A percentile compares a stretch with the other conserved stretches of the same genome.
Evolutionary conservation across 2,797 vertebrate genomes (phyloP).

Genomic region (Rhinella marina): DNA sequence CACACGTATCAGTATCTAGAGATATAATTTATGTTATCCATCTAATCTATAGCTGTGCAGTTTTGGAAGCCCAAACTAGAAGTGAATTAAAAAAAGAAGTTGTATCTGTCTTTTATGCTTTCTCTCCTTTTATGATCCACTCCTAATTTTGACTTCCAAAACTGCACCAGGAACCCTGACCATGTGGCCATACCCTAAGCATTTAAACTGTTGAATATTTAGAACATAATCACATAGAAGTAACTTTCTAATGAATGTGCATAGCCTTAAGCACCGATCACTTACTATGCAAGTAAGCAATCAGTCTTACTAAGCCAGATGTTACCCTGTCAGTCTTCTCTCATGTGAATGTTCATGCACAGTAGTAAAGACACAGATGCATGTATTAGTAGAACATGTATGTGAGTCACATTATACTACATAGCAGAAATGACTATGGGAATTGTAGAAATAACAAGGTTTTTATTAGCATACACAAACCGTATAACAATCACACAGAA

Average conservation of each 20-base stretch:
- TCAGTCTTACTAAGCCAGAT: constrained; percentile 41
- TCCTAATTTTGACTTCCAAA: too few relatives aligned
- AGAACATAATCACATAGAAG: constrained; percentile 9
- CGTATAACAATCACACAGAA: neutral
- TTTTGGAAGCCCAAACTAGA: too few relatives aligned
- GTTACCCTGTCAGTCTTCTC: constrained; percentile 33
- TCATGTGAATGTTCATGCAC: constrained; percentile 14
- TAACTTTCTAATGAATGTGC: constrained; percentile 37
- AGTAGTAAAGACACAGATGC: neutral
- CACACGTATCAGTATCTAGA: too few relatives aligned
- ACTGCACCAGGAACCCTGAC: too few relatives aligned
- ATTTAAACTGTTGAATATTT: neutral
- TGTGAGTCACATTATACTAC: neutral
- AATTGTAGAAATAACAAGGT: neutral
- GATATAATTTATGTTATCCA: too few relatives aligned
- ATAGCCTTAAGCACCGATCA: constrained; percentile 38
- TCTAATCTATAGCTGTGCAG: too few relatives aligned
- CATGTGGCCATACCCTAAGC: too few relatives aligned
- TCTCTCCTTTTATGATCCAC: too few relatives aligned
- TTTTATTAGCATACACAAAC: neutral
- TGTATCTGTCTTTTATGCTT: too few relatives aligned
- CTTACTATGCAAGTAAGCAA: constrained; percentile 31
- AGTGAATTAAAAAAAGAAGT: too few relatives aligned
- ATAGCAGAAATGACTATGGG: neutral
- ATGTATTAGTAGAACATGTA: constrained; percentile 9